A percentile compares a stretch with the other conserved stretches of the same genome.
phyloP scores from a whole-genome alignment of 2,113 vertebrate species.

The human region DNA sequence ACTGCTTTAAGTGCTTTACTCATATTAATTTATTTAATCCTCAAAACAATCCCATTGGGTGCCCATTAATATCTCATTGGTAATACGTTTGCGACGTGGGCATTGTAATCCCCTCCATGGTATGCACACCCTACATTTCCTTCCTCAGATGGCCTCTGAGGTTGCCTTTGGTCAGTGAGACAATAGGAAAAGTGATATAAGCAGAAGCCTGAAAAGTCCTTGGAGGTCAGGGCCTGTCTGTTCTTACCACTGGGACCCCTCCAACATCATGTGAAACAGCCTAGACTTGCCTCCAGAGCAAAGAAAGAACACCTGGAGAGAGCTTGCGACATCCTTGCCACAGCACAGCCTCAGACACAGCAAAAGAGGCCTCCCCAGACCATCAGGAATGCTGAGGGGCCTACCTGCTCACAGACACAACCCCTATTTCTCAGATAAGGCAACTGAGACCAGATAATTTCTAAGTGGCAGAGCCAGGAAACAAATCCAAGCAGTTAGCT shows the following conservation, averaged over 20 bases:
- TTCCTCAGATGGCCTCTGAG: background rate
- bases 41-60: background rate
- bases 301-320: background rate
- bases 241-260: background rate
- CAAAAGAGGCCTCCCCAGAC: background rate
- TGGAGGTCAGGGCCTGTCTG: background rate
- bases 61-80: background rate
- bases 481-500: background rate
- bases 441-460: background rate
- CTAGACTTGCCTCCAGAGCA: background rate
- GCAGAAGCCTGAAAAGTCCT: background rate
- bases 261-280: too few species aligned
- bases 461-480: background rate
- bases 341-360: fast-evolving
- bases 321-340: background rate
- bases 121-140: fast-evolving
- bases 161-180: background rate
- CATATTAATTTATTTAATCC: background rate
- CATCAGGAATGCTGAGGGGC: background rate
- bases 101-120: background rate
- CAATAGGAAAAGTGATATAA: background rate
- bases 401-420: too few species aligned
- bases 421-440: fast-evolving
- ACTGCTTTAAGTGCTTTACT: background rate
- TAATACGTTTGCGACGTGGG: background rate